A percentile compares a stretch with the other conserved stretches of the same genome.
Evolutionary conservation across 1,140 invertebrate genomes (phyloP).

Genomic region (Telenomus remus): DNA sequence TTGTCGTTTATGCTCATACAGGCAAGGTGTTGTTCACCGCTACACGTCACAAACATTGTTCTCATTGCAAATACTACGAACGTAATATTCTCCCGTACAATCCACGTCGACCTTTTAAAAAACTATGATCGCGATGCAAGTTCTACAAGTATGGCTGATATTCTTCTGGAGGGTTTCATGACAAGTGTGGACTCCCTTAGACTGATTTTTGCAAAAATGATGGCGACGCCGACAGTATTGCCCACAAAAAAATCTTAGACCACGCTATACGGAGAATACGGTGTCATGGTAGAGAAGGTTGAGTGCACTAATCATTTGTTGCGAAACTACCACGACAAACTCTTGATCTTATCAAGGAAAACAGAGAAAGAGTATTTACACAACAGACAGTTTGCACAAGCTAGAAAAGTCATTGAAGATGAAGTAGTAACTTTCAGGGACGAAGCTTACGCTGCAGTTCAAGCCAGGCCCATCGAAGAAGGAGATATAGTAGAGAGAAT

Average conservation of each 20-base stretch:
- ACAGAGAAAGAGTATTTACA: neutral
- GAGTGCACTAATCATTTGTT: slow-evolving; percentile 1
- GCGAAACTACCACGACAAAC: neutral
- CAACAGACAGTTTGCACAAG: neutral
- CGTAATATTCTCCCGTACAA: too few species aligned
- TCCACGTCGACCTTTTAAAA: too few species aligned
- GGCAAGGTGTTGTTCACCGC: too few species aligned
- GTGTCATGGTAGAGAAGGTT: neutral
- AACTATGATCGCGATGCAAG: too few species aligned
- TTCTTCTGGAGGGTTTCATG: too few species aligned
- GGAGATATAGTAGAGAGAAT: neutral
- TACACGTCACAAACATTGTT: too few species aligned
- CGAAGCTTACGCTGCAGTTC: neutral
- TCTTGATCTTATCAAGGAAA: neutral
- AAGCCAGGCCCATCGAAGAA: neutral
- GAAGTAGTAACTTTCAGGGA: slow-evolving; percentile 2
- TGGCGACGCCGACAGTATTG: neutral
- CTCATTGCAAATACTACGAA: too few species aligned
- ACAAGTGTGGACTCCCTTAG: neutral
- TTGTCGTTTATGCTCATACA: too few species aligned
- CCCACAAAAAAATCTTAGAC: neutral
- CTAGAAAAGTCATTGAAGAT: neutral
- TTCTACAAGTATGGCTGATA: too few species aligned
- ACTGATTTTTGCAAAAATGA: neutral
- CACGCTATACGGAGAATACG: neutral